Base-by-base conservation (phyloP, 2,888 invertebrate genomes). In the Eumacrocentrus americanus region DNA sequence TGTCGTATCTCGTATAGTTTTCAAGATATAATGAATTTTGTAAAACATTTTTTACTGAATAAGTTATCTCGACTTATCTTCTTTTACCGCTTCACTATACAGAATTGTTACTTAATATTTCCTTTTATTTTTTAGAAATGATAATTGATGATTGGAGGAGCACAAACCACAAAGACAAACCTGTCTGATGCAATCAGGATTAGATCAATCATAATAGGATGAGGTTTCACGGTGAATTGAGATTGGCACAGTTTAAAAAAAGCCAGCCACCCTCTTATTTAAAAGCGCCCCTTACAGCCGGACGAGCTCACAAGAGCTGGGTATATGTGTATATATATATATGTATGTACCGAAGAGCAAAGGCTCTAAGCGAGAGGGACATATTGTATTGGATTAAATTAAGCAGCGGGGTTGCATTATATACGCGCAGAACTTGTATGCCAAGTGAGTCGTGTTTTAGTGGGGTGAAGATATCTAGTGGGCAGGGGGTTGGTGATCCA, bases 371-470 rank as follows among this genome's bases (percentile, higher is more conserved):
- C 58, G 58, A 62, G 61, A 63, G 67, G 70, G 70, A 73, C 80
- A 79, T 78, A 80, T 78, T 77, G 75, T 76, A 78, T 77, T 79
- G 78, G 78, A 79, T 80, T 80, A 78, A 80, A 78, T 79, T 78
- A 77, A 79, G 72, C 77, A 67, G 71, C 71, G 65, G 63, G 65
- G 68, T 64, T 70, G 65, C 62, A 71, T 68, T 73, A 74, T 76
- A 75, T 74, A 71, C 62, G 58, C 48, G 72, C 72, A 66, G 66
- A 75, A 79, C 78, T 79, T 73, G 75, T 77, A 73, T 77, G 72
- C 78, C 78, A 79, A 79, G 79, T 78, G 79, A 79, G 59, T 74
- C 78, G 75, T 76, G 71, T 68, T 72, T 72, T 69, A 68, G 56
- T 68, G 67, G 67, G 66, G n/a, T n/a, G n/a, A n/a, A n/a, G n/a